Evolutionary conservation across 2,888 invertebrate genomes (phyloP).

Genomic region (Melitaea athalia): DNA sequence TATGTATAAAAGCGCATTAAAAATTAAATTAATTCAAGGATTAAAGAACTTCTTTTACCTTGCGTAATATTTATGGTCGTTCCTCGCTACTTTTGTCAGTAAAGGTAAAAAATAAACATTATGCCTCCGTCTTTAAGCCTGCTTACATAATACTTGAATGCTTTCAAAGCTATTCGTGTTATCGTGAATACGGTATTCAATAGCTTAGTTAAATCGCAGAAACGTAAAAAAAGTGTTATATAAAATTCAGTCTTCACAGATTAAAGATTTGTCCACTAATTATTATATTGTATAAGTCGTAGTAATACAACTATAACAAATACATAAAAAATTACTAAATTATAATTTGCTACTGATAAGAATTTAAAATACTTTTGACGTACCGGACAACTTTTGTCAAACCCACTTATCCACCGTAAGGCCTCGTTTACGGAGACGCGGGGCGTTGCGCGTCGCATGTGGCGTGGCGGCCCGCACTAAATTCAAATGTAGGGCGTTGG

Average conservation of each 20-base stretch:
- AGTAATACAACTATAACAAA: too few relatives aligned
- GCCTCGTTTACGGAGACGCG: too few relatives aligned
- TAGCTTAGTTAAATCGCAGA: neutral
- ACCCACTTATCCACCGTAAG: too few relatives aligned
- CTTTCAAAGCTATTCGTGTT: neutral
- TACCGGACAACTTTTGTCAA: too few relatives aligned
- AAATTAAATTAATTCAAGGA: neutral
- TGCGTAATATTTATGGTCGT: neutral
- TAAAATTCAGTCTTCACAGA: neutral
- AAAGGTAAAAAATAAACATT: slow-evolving; percentile 4
- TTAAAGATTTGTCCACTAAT: neutral
- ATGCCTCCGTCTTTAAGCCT: neutral
- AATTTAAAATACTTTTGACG: too few relatives aligned
- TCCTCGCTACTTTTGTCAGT: slow-evolving; percentile 1
- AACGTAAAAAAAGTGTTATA: neutral
- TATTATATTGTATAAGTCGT: too few relatives aligned
- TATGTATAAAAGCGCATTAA: neutral
- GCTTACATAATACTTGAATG: slow-evolving; percentile 1
- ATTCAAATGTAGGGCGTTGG: too few relatives aligned
- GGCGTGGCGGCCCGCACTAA: too few relatives aligned
- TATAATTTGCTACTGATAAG: too few relatives aligned
- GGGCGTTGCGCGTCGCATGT: too few relatives aligned
- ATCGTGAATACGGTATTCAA: neutral
- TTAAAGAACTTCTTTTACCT: neutral
- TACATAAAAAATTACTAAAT: too few relatives aligned